phyloP scores from a whole-genome alignment of 2,888 invertebrate genomes.

The Chironomus tentans region DNA sequence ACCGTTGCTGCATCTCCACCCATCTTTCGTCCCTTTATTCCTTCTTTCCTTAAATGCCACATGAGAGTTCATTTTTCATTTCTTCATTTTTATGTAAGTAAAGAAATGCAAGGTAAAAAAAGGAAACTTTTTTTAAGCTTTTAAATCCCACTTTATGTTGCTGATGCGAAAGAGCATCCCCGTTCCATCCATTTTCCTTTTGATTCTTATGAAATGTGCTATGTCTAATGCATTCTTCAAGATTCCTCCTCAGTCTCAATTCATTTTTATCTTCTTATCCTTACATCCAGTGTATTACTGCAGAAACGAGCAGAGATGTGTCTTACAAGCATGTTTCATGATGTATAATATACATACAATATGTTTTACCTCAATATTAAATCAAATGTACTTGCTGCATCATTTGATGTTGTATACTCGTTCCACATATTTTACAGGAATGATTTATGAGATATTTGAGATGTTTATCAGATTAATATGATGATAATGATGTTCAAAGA shows the following conservation, averaged over 20 bases:
- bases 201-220: too few relatives aligned
- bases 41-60: slow-evolving; percentile 5
- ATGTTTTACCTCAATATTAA: slow-evolving; percentile 13
- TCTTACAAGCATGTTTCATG: background rate
- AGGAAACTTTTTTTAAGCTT: background rate
- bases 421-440: background rate
- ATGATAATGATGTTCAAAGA: too few relatives aligned
- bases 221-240: too few relatives aligned
- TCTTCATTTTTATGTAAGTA: background rate
- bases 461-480: too few relatives aligned
- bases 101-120: background rate
- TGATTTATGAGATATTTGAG: too few relatives aligned
- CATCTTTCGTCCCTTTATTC: background rate
- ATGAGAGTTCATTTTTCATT: slow-evolving; percentile 25
- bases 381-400: slow-evolving; percentile 3
- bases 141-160: background rate
- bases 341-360: background rate
- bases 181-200: too few relatives aligned
- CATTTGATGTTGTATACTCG: slow-evolving; percentile 4
- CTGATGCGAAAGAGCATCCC: too few relatives aligned
- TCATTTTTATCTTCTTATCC: too few relatives aligned
- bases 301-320: too few relatives aligned
- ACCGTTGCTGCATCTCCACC: slow-evolving; percentile 12
- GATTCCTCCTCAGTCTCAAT: too few relatives aligned
- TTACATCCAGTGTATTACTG: too few relatives aligned